Percentiles rank a stretch among this genome's conserved stretches.
phyloP scores from a whole-genome alignment of 2,888 invertebrate genomes.

The Anticlea derivata region DNA sequence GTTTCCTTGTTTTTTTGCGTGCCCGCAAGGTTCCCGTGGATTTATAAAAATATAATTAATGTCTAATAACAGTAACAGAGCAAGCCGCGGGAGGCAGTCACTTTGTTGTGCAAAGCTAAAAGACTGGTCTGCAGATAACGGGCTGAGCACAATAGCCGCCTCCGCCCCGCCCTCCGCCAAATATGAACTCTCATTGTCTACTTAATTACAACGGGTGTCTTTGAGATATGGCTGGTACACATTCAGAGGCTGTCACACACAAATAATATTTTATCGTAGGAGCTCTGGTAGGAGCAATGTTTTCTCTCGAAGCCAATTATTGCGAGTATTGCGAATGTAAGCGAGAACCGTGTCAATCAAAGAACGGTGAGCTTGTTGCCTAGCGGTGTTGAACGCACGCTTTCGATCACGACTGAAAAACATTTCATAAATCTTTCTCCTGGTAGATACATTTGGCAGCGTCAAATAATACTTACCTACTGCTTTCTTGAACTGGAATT shows the following conservation, averaged over 20 bases:
- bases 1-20: conserved; percentile 20
- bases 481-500: too few relatives aligned
- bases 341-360: conserved; percentile 44
- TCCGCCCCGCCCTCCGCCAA: conserved; percentile 62
- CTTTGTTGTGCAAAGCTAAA: conserved; percentile 71
- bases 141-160: conserved; percentile 62
- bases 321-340: conserved; percentile 39
- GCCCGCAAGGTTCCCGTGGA: conserved; percentile 12
- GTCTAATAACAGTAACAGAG: conserved; percentile 54
- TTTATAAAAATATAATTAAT: conserved; percentile 38
- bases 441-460: too few relatives aligned
- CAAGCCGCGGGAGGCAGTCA: conserved; percentile 49
- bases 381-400: background rate
- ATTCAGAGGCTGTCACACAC: conserved; percentile 74
- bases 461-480: conserved; percentile 1
- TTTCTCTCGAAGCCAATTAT: conserved; percentile 62
- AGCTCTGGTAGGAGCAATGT: conserved; percentile 47
- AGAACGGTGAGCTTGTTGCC: conserved; percentile 26
- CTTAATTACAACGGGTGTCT: conserved; percentile 79
- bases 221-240: conserved; percentile 72
- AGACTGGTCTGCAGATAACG: conserved; percentile 76
- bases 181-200: conserved; percentile 80
- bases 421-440: conserved; percentile 1
- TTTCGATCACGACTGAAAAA: conserved; percentile 6
- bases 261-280: conserved; percentile 71